These are phyloP conservation scores for Dolichomitus sp. DNA, from an alignment of 2,888 invertebrate species.

Conservation along the genomic window DNA sequence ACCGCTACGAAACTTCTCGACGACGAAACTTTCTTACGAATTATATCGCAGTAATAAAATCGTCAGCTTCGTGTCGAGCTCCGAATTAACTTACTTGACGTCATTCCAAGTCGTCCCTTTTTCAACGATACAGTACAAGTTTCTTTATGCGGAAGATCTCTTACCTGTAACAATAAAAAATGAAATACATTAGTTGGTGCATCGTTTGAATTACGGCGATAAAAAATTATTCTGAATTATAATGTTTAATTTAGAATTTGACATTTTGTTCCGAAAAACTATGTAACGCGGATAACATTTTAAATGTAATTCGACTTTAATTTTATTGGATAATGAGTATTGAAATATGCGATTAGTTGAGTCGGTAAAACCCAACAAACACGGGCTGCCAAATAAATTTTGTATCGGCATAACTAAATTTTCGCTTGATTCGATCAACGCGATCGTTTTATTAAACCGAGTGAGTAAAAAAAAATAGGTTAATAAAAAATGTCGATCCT, in stretches of 20 bases:
- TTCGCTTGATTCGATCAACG: too few species aligned
- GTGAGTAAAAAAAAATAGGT: too few species aligned
- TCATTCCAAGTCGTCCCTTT: slow-evolving; percentile 1
- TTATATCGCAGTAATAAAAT: slow-evolving; percentile 40
- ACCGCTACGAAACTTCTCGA: slow-evolving; percentile 34
- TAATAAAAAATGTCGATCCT: too few species aligned
- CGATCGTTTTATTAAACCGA: too few species aligned
- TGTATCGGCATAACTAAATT: too few species aligned
- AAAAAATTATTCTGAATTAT: background rate
- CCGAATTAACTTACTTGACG: slow-evolving; percentile 53
- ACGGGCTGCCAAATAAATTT: too few species aligned
- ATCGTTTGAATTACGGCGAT: background rate
- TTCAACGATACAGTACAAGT: background rate
- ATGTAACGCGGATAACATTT: background rate
- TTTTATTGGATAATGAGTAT: background rate
- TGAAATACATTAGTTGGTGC: background rate
- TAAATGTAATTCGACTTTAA: too few species aligned
- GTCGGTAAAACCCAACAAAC: too few species aligned
- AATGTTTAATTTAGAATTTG: background rate
- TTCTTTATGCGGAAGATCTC: slow-evolving; percentile 30
- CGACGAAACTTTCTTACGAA: slow-evolving; percentile 38
- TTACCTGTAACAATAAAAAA: slow-evolving; percentile 63
- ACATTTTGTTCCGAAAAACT: background rate
- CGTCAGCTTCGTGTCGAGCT: slow-evolving; percentile 21
- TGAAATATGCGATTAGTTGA: background rate